Percentiles rank a stretch among this genome's conserved stretches.
phyloP scores from a whole-genome alignment of 1,140 invertebrate species.

The Sarcophaga bullata region DNA sequence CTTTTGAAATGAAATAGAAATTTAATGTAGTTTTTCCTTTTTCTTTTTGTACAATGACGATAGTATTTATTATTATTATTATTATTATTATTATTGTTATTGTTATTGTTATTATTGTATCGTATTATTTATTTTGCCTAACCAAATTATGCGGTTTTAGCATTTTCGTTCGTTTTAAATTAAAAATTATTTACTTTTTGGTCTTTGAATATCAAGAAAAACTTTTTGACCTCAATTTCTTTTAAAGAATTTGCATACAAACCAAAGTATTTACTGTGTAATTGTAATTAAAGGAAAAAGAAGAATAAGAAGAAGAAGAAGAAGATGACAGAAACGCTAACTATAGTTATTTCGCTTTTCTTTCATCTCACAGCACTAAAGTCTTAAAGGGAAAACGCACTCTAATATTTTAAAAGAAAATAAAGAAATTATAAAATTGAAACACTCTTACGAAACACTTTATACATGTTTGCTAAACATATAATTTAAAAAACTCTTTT shows the following conservation, averaged over 20 bases:
- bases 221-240: conserved; percentile 23
- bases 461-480: no score
- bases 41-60: no score
- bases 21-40: neutral
- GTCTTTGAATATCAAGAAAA: neutral
- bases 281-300: neutral
- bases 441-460: no score
- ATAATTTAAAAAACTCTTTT: no score
- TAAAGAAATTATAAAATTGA: no score
- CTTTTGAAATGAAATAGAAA: conserved; percentile 5
- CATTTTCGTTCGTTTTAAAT: conserved; percentile 18
- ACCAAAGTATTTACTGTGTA: neutral
- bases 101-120: neutral
- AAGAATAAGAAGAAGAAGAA: no score
- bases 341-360: no score
- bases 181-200: neutral
- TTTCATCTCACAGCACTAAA: no score
- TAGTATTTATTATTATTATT: no score
- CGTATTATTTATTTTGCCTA: neutral
- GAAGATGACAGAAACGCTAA: no score
- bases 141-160: conserved; percentile 29
- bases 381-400: no score
- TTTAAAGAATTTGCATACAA: conserved; percentile 34
- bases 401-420: no score
- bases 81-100: neutral